A percentile compares a stretch with the other conserved stretches of the same genome.
These are phyloP conservation scores for Trichosurus vulpecula DNA, from an alignment of 2,797 vertebrate genomes.

Conservation along the genomic window DNA sequence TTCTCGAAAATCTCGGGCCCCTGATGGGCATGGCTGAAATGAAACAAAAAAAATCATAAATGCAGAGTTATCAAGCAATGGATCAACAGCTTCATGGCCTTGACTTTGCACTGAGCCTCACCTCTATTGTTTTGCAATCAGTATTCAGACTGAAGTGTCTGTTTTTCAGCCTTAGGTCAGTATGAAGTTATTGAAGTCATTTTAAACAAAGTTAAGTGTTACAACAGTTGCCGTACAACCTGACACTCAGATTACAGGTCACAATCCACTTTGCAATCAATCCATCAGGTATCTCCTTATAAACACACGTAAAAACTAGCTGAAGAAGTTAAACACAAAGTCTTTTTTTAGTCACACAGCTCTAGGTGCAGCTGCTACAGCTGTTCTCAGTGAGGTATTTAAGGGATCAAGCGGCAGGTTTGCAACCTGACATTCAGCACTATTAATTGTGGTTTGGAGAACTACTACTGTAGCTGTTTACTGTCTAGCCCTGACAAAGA, in stretches of 20 bases:
- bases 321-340: constrained; percentile 68
- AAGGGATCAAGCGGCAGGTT: constrained; percentile 47
- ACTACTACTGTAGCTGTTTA: constrained; percentile 37
- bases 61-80: constrained; percentile 72
- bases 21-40: constrained; percentile 91
- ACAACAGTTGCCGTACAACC: constrained; percentile 69
- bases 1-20: constrained; percentile 96
- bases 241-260: constrained; percentile 66
- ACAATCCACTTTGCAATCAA: constrained; percentile 65
- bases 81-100: constrained; percentile 46
- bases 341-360: constrained; percentile 42
- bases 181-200: constrained; percentile 72
- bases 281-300: constrained; percentile 69
- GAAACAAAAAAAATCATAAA: constrained; percentile 69
- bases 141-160: constrained; percentile 57
- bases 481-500: constrained; percentile 62
- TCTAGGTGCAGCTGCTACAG: constrained; percentile 57
- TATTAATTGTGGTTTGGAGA: constrained; percentile 58
- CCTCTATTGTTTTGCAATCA: constrained; percentile 63
- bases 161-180: constrained; percentile 55
- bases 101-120: constrained; percentile 60
- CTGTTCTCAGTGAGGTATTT: constrained; percentile 59
- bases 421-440: constrained; percentile 45
- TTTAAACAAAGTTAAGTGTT: constrained; percentile 76
- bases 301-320: constrained; percentile 72